These are phyloP conservation scores for Drosophila tripunctata DNA, from an alignment of 2,888 invertebrate species.

Conservation along the genomic window DNA sequence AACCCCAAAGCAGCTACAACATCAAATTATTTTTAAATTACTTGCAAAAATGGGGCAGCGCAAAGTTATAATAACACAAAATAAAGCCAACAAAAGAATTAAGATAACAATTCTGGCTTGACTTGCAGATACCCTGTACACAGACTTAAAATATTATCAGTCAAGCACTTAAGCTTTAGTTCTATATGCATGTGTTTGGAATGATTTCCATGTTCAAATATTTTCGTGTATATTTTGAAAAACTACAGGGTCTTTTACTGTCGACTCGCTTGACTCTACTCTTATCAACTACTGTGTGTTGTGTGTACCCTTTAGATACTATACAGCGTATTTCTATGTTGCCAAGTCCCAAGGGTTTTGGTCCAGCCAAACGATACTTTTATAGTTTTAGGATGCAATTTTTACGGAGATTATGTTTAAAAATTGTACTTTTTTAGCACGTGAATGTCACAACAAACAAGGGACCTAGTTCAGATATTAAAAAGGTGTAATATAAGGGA, in stretches of 20 bases:
- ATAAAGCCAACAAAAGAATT: slow-evolving; percentile 1
- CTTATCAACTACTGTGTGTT: no score
- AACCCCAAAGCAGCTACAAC: slow-evolving; percentile 25
- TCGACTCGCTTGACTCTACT: no score
- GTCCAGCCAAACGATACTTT: slow-evolving; percentile 20
- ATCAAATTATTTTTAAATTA: slow-evolving; percentile 74
- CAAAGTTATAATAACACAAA: slow-evolving; percentile 55
- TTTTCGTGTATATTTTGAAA: no score
- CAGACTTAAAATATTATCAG: not conserved
- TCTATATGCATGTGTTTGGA: no score
- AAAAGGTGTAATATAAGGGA: no score
- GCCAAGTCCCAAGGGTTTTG: not conserved
- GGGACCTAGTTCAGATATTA: not conserved
- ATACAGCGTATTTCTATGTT: not conserved
- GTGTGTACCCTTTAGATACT: not conserved
- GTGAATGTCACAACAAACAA: not conserved
- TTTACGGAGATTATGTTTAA: slow-evolving; percentile 27
- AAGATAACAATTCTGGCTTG: no score
- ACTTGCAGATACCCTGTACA: not conserved
- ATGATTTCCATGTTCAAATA: not conserved
- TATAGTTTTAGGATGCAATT: slow-evolving; percentile 45
- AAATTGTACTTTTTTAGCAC: not conserved
- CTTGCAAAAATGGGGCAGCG: slow-evolving; percentile 64
- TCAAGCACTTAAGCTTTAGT: no score
- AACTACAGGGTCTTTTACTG: no score